Base-by-base conservation (phyloP, 2,113 vertebrate species). In the Limanda limanda region DNA sequence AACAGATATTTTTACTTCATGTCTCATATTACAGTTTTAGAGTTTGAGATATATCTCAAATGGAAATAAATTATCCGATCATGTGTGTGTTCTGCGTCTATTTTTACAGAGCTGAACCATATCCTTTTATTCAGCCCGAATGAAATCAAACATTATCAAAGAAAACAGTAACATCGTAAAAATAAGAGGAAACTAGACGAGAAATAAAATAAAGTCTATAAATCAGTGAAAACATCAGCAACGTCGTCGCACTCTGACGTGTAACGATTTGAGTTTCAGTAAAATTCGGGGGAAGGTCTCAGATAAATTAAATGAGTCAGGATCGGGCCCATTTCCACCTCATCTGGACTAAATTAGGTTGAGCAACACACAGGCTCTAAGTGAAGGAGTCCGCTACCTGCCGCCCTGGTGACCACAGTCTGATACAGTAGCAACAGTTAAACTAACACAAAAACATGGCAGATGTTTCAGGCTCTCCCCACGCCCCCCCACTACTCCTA, bases 401-500 rank as follows among this genome's bases (percentile, higher is more conserved):
- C 89, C 80, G 85, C 88, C 89, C 85, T 85, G 75, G 88, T 91
- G 91, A 92, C 91, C 92, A 91, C 91, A 92, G 86, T 78, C 89
- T 90, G 92, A 92, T 92, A 93, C 91, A 92, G 93, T 93, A 94
- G 93, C 91, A 93, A 89, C 90, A 91, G 88, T 94, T 94, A 92
- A 94, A 93, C 86, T 92, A 93, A 93, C 88, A 93, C 70, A 91
- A 90, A 92, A 92, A 91, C 89, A 92, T 75, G 84, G 88, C 88
- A 90, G 88, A 92, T 89, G 84, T 91, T 92, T 90, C 88, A 84
- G 52, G 81, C 80, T 61, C 70, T 63, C 88, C 67, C 76, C 54
- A 74, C 76, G 14, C 72, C 56, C 73, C 31, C 72, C 56, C 73
- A 57, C 68, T 3, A 64, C 63, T 71, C 69, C 82, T 91, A 91